Evolutionary conservation across 1,140 invertebrate species (phyloP).

Genomic region (Hylyphantes graminicola): DNA sequence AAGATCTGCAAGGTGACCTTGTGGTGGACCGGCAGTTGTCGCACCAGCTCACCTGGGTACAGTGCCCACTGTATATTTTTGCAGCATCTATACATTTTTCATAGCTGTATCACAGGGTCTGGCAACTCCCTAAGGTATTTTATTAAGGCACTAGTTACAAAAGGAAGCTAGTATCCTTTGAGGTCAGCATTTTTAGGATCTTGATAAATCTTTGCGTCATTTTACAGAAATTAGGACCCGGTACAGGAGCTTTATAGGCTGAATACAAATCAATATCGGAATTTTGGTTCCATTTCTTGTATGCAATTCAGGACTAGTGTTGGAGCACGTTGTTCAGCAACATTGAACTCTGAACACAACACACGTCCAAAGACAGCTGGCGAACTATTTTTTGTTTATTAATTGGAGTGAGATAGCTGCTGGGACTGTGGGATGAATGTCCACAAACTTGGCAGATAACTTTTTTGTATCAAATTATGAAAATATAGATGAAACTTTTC

Average conservation of each 20-base stretch:
- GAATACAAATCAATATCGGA: conserved; percentile 74
- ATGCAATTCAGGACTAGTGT: conserved; percentile 75
- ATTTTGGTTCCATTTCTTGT: conserved; percentile 75
- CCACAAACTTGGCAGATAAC: conserved; percentile 70
- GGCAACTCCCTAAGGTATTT: conserved; percentile 81
- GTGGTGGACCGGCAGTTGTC: conserved; percentile 77
- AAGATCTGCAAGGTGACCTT: conserved; percentile 76
- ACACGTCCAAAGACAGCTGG: conserved; percentile 74
- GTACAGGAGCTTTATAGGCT: conserved; percentile 76
- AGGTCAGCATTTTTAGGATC: conserved; percentile 73
- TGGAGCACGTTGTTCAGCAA: conserved; percentile 72
- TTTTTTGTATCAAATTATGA: conserved; percentile 78
- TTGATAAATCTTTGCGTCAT: conserved; percentile 75
- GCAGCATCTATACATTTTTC: conserved; percentile 77
- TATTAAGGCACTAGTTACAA: conserved; percentile 77
- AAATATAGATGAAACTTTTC: conserved; percentile 82
- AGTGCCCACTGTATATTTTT: conserved; percentile 74
- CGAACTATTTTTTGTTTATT: conserved; percentile 25
- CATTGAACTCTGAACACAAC: conserved; percentile 74
- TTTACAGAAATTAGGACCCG: conserved; percentile 74
- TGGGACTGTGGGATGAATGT: conserved; percentile 35
- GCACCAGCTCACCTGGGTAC: conserved; percentile 72
- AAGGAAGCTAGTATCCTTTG: conserved; percentile 72
- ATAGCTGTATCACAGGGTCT: conserved; percentile 83
- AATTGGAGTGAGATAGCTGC: conserved; percentile 19